Evolutionary conservation across 2,113 vertebrate genomes (phyloP), one percentile per base, ranked within the genome.

Genomic region (Rhinolophus ferrumequinum): DNA sequence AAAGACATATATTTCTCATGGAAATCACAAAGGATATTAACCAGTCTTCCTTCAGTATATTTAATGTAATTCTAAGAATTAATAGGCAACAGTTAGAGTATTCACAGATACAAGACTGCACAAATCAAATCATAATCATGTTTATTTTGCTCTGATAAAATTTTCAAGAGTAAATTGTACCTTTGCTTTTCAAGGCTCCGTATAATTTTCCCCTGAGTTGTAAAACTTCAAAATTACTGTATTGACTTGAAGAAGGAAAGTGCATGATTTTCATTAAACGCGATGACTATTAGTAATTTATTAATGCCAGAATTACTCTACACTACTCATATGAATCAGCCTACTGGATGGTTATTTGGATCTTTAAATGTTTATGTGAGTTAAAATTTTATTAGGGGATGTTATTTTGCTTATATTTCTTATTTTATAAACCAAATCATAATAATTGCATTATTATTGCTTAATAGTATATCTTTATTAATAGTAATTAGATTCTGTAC

Each of bases 311-410:
- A 83, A 95, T 95, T 94, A 64, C 60, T 67, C 13, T 83, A 62
- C 86, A 47, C 33, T 82, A 26, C 60, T 96, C 62, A 91, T 88
- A 97, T 97, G 70, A 97, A 92, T 97, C 92, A 96, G 75, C 56
- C 54, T 62, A 77, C 7, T 64, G 22, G 33, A 88, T 81, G 38
- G 60, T 64, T 97, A 41, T 80, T 97, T 93, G 9, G 14, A 73
- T 93, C 83, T 97, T 97, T 96, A 95, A 97, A 94, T 97, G 93
- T 95, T 96, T 94, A 96, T 96, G 75, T 96, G 91, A 96, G 79
- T 97, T 97, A 96, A 96, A 96, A 94, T 96, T 97, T 97, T 97
- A 96, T 97, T 94, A 97, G 85, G 60, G 6, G 26, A 44, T 50
- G 5, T 93, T 96, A 95, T 96, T 93, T 96, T 96, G 62, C 79